Evolutionary conservation across 2,797 vertebrate genomes (phyloP), one percentile per base, ranked within the genome.

Genomic region (Spinus olivaceus): DNA sequence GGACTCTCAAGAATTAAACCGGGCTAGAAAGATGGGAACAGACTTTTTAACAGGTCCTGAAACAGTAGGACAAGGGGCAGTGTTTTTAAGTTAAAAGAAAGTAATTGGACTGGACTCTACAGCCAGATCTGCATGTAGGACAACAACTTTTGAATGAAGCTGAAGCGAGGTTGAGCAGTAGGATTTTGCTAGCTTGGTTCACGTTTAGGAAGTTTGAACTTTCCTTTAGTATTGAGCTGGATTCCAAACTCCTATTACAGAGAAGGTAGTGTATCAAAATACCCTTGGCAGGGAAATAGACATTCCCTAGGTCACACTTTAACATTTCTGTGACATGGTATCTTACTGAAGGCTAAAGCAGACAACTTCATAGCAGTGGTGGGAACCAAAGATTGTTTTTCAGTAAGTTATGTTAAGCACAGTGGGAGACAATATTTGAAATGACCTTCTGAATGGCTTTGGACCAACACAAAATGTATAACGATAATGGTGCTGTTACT

Each of bases 361-460:
- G 42, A 41, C 33, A 83, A 71, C 19, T 93, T 91, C 92, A 79
- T 70, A 89, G 51, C 28, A 63, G 61, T 71, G 49, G 24, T 76
- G 61, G 69, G 51, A 78, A 85, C 25, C 10, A 67, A 77, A 47
- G 14, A 66, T 54, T 73, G 37, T 73, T 66, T 88, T 88, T 82
- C 47, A 2, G 25, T 94, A 32, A 44, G 33, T 65, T 77, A 91
- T 79, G 67, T 89, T 54, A 57, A 67, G 19, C 33, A 66, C 51
- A 92, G 51, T 51, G 15, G 85, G 76, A 96, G 69, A 73, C 67
- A 73, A 50, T 71, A 64, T 82, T 87, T 93, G 77, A 96, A 97
- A 93, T 73, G 13, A 65, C 87, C 81, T 95, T 95, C 87, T 97
- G 90, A 96, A 88, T 94, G 88, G n/a, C 81, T 95, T 92, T 95